Base-by-base conservation (phyloP, 1,140 invertebrate species). In the Vanessa atalanta region DNA sequence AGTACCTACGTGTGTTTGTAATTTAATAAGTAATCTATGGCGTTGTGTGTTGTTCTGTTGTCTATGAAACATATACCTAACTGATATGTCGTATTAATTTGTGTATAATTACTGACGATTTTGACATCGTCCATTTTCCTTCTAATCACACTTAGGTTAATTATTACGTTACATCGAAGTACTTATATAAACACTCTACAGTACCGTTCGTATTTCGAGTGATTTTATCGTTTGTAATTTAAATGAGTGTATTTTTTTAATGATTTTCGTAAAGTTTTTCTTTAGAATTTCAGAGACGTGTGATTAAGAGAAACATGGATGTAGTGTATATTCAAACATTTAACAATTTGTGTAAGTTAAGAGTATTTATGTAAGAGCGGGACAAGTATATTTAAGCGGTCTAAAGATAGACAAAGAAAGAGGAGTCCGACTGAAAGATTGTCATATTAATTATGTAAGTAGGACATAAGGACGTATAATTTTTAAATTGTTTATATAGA, bases 401-500 rank as follows among this genome's bases (percentile, higher is more conserved):
- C 67, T 78, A 76, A 75, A 55, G 70, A 68, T 68, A 78, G 65
- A 79, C 73, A 68, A 63, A 79, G 79, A 82, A 77, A 78, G 70
- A 78, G 70, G 73, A 81, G 82, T 84, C 83, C 83, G 89, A 91
- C 89, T 91, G 88, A 89, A 78, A 80, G 83, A 84, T 86, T 90
- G 88, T 89, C 86, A 87, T 87, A 89, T 82, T 87, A 86, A 79
- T 79, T 80, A 55, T 79, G 76, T 85, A 86, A 83, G 72, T 85
- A 87, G 82, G 47, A 26, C 26, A 26, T 86, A 89, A 87, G 83
- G 81, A 79, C 83, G 73, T 85, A 84, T 87, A 84, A 88, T 88
- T 88, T 88, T 88, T 87, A 90, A 88, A 88, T 84, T 88, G 88
- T 88, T 91, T 91, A 88, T 90, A 91, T 91, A 91, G 89, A 91